Conservation (phyloP, 2,888 invertebrate species). For the Neocrepidodera transversa region DNA sequence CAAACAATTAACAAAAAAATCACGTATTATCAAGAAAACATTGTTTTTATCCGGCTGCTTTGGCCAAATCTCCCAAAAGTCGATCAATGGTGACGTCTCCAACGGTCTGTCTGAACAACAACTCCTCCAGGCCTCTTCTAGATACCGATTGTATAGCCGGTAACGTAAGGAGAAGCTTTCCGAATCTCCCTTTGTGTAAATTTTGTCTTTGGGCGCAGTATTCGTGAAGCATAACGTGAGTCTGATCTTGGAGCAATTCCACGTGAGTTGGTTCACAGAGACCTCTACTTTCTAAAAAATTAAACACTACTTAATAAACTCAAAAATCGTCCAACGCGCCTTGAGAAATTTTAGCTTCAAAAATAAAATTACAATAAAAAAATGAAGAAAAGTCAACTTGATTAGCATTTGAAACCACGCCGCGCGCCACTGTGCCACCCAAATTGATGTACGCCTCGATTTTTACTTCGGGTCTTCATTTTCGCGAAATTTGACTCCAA, state of each 20-base stretch:
- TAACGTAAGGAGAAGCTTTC: conserved; percentile 75
- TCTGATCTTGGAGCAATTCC: conserved; percentile 80
- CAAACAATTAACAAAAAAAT: no score
- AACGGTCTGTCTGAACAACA: conserved; percentile 81
- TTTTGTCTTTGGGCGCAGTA: conserved; percentile 64
- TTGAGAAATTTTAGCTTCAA: no score
- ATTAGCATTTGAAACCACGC: no score
- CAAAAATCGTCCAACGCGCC: background rate
- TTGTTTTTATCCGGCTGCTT: conserved; percentile 48
- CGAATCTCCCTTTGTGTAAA: conserved; percentile 67
- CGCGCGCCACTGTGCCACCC: no score
- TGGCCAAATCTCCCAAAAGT: conserved; percentile 71
- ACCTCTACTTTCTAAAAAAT: conserved; percentile 67
- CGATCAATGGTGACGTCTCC: conserved; percentile 77
- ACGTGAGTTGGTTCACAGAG: conserved; percentile 68
- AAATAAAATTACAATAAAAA: no score
- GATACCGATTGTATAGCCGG: conserved; percentile 66
- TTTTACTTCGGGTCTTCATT: no score
- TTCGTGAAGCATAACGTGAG: conserved; percentile 77
- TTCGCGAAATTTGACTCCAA: no score
- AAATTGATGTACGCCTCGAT: no score
- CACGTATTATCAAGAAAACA: no score
- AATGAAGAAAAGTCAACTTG: no score
- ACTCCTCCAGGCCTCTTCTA: conserved; percentile 64
- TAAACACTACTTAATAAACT: background rate